Evolutionary conservation across 2,797 vertebrate genomes (phyloP), one percentile per base, ranked within the genome.

Genomic region (Vipera ursinii): DNA sequence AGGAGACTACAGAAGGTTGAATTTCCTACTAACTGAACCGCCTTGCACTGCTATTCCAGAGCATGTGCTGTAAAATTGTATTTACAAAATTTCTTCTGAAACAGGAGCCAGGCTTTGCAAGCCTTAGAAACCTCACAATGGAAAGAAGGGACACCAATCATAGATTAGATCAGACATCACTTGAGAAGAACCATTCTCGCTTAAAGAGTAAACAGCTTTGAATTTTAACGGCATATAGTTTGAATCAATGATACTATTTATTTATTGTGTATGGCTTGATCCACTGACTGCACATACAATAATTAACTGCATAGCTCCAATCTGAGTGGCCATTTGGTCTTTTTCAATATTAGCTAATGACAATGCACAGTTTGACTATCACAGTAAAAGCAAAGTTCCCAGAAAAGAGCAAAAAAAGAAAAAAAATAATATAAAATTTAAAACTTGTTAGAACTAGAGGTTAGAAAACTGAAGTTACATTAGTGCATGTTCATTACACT

Each of bases 391-490:
- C 57, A 73, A 90, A 60, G 20, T 5, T 32, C 10, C 32, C 63
- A 51, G 12, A 90, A 38, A 48, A 88, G 44, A 55, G 53, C 65
- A 20, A 28, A 89, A 22, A 53, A 56, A n/a, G 1, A 56, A 4
- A 69, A 0, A 1, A 44, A 53, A 86, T 56, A 17, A 26, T 93
- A 44, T 44, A 91, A 91, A 78, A 14, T 22, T 9, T 82, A 56
- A 15, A 60, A 14, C 44, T 63, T 69, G 44, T 24, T 60, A 61
- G 32, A 69, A 24, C 24, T 55, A 24, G 2, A 55, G 20, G 90
- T 92, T 94, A 48, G 65, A 93, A 89, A 87, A 4, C 12, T 17
- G 91, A 61, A 94, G 91, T 38, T 69, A 82, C 44, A 48, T 2
- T 24, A 69, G 24, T 15, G 12, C 56, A 89, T 63, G 8, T 14